phyloP scores from a whole-genome alignment of 2,113 vertebrate species.

The Triplophysa dalaica region DNA sequence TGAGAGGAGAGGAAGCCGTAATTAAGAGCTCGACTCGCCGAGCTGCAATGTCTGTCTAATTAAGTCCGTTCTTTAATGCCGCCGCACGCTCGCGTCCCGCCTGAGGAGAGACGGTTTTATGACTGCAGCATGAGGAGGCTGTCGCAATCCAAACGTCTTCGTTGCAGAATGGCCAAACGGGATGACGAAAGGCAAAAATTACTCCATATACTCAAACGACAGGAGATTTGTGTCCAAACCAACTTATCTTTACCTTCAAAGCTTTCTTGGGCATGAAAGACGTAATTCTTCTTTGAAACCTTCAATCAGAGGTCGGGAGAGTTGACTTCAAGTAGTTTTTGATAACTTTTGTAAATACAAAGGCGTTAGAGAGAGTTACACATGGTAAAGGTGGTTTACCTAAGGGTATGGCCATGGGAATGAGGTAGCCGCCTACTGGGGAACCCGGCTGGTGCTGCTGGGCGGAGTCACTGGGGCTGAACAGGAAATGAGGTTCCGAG shows the following conservation, averaged over 20 bases:
- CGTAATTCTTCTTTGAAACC: too few relatives aligned
- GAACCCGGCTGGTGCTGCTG: conserved; percentile 40
- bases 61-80: conserved; percentile 51
- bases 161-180: conserved; percentile 34
- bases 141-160: conserved; percentile 31
- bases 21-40: conserved; percentile 58
- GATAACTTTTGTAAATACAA: too few relatives aligned
- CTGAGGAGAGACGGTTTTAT: conserved; percentile 30
- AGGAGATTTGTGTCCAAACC: too few relatives aligned
- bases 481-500: conserved; percentile 65
- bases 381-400: conserved; percentile 71
- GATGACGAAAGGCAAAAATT: background rate
- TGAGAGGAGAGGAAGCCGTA: conserved; percentile 52
- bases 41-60: conserved; percentile 58
- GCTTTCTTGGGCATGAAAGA: too few relatives aligned
- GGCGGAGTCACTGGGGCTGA: conserved; percentile 67
- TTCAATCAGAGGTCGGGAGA: too few relatives aligned
- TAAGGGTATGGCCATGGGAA: conserved; percentile 85
- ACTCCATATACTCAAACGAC: too few relatives aligned
- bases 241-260: too few relatives aligned
- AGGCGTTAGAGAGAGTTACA: too few relatives aligned
- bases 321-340: too few relatives aligned
- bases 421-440: conserved; percentile 73
- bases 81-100: conserved; percentile 32
- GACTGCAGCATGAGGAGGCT: conserved; percentile 39